phyloP scores from a whole-genome alignment of 2,888 invertebrate genomes.

The Catocala fraxini region DNA sequence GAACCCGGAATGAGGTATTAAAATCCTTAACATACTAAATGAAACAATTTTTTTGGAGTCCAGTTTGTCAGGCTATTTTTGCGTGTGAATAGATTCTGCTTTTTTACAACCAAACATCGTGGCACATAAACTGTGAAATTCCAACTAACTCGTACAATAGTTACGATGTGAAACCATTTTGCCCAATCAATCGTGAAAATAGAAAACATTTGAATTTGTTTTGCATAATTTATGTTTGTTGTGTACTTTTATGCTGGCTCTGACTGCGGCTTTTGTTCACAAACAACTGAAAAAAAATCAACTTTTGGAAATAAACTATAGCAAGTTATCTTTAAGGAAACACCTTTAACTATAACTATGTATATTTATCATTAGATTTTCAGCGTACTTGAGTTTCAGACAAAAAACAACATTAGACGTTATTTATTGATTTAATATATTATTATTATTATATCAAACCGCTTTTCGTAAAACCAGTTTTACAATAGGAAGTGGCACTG shows the following conservation, averaged over 20 bases:
- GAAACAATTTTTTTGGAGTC: neutral
- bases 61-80: too few relatives aligned
- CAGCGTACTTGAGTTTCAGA: too few relatives aligned
- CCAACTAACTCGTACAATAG: neutral
- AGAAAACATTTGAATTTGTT: conserved; percentile 1
- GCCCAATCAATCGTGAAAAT: neutral
- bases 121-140: neutral
- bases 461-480: too few relatives aligned
- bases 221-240: neutral
- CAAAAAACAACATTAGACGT: too few relatives aligned
- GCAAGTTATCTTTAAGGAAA: too few relatives aligned
- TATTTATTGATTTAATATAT: too few relatives aligned
- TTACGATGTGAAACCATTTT: neutral
- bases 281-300: neutral
- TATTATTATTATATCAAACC: too few relatives aligned
- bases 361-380: too few relatives aligned
- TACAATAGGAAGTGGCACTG: too few relatives aligned
- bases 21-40: neutral
- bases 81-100: too few relatives aligned
- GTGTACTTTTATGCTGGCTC: neutral
- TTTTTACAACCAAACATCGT: too few relatives aligned
- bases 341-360: too few relatives aligned
- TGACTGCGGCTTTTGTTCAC: neutral
- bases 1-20: conserved; percentile 20
- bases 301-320: neutral